Percentiles rank a stretch among this genome's conserved stretches.
Conservation (phyloP, 2,888 invertebrate species). For the Ophraella communa region DNA sequence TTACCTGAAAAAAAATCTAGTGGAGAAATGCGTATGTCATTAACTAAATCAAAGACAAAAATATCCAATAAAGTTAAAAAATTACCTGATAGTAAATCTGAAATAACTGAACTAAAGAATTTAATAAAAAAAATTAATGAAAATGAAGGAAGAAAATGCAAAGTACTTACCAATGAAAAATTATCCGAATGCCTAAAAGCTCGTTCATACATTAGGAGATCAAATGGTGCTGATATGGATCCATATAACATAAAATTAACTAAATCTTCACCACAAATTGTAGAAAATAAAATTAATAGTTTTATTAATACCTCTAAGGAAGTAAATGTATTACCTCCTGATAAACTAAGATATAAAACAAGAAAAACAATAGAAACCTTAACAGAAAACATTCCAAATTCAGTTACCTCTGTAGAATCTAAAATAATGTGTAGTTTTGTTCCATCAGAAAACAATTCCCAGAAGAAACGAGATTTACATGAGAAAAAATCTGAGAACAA, state of each 20-base stretch:
- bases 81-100: background rate
- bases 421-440: background rate
- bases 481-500: background rate
- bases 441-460: background rate
- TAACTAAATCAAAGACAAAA: background rate
- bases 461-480: background rate
- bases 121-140: background rate
- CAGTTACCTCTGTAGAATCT: background rate
- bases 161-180: background rate
- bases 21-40: too few relatives aligned
- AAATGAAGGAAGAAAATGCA: constrained; percentile 5
- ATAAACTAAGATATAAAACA: constrained; percentile 1
- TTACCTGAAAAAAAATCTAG: background rate
- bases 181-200: background rate
- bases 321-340: background rate
- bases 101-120: background rate
- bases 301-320: background rate
- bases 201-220: background rate
- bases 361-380: background rate
- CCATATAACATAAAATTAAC: background rate
- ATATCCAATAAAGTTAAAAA: background rate
- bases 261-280: background rate
- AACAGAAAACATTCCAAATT: background rate
- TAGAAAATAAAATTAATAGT: background rate
- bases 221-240: background rate